Base-by-base conservation (phyloP, 2,113 vertebrate species). In the Probosciger aterrimus region DNA sequence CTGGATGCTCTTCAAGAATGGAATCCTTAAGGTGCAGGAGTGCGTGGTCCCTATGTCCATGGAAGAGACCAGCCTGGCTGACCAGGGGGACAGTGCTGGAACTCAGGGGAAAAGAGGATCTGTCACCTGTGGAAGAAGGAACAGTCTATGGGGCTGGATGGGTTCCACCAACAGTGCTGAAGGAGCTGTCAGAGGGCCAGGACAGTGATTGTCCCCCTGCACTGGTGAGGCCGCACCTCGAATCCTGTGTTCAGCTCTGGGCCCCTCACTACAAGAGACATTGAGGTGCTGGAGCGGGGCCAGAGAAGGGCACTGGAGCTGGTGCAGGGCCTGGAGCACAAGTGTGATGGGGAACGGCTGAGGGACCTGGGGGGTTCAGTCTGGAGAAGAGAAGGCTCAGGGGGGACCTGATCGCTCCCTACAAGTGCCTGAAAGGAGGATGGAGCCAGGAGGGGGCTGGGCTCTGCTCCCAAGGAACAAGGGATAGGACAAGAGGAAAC, bases 191-290 rank as follows among this genome's bases (percentile, higher is more conserved):
- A 41, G 39, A 41, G 55, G 20, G 13, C 9, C 55, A 59, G 6
- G 55, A 33, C 20, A 59, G 33, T 19, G 55, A 59, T 3, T 23
- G 20, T 59, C 12, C 55, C 33, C 55, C 55, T n/a, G 55, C 2
- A 1, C 33, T 4, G 33, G 31, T 9, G 55, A 57, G 13, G 55
- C 33, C 2, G 5, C 31, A 2, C 13, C 19, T 57, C 1, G 7
- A 22, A n/a, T n/a, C 12, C 55, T 57, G 55, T 57, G 55, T 1
- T 22, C 55, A n/a, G 55, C 3, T 57, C 31, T 14, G 55, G 12
- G 19, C 0, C 12, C 33, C 13, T n/a, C 33, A 22, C 33, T 57
- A 0, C 31, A 9, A n/a, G 19, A 22, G 31, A 57, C 55, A 20
- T 14, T 22, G 55, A n/a, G 55, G 55, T 0, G 12, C 31, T 22